Evolutionary conservation across 2,888 invertebrate genomes (phyloP).

Genomic region (Schrankia costaestrigalis): DNA sequence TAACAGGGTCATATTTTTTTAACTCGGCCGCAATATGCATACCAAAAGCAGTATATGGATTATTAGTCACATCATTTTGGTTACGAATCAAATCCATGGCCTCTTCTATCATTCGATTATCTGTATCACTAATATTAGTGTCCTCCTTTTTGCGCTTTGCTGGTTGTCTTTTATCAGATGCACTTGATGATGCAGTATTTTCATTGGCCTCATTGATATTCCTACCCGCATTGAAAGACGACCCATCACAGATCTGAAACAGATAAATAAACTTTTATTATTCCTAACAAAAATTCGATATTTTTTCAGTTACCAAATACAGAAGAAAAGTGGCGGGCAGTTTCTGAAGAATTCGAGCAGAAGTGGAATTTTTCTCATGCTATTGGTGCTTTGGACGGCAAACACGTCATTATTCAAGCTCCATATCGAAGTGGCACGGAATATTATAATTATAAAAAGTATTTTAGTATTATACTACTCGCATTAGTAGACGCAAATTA

Average conservation of each 20-base stretch:
- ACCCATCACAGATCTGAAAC: conserved; percentile 15
- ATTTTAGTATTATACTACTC: conserved; percentile 20
- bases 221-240: conserved; percentile 4
- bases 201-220: neutral
- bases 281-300: neutral
- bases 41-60: conserved; percentile 18
- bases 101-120: conserved; percentile 20
- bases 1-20: conserved; percentile 19
- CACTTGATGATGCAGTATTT: conserved; percentile 3
- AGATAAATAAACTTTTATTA: conserved; percentile 8
- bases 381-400: conserved; percentile 18
- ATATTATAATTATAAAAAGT: conserved; percentile 17
- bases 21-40: conserved; percentile 19
- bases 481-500: conserved; percentile 19
- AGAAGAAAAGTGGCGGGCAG: conserved; percentile 10
- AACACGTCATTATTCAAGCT: conserved; percentile 17
- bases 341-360: conserved; percentile 14
- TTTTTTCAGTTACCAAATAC: conserved; percentile 11
- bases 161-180: conserved; percentile 14
- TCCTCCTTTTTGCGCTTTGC: conserved; percentile 12
- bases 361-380: conserved; percentile 16
- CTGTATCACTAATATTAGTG: conserved; percentile 13
- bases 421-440: conserved; percentile 9
- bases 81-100: conserved; percentile 18
- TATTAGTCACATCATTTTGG: conserved; percentile 18